Base-by-base conservation (phyloP, 2,797 vertebrate genomes). In the Galaxias olidus region DNA sequence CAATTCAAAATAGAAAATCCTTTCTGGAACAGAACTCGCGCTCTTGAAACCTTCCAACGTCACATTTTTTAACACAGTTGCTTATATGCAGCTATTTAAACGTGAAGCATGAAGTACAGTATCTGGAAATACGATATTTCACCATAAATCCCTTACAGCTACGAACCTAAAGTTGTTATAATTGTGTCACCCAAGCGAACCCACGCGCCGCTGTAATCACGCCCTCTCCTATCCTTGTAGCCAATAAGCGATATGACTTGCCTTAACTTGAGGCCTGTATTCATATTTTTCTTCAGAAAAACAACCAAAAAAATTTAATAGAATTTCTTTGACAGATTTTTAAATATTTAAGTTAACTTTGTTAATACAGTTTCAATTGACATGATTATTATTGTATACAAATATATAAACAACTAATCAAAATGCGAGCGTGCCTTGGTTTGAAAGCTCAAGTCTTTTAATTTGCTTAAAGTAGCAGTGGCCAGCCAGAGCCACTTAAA, bases 141-240 rank as follows among this genome's bases (percentile, higher is more conserved):
- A 86, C 85, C 90, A 89, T 91, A 86, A 92, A 96, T 92, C 87
- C 93, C 91, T 89, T 87, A 85, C 91, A 89, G 90, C 89, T 90
- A 88, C 91, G 93, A 90, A 92, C 93, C 94, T 94, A 96, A 98
- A 98, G 95, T 98, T 98, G 94, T 95, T 95, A 95, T 95, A 96
- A 96, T 97, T 96, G 96, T 98, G 94, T 95, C 95, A 96, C 93
- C 93, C 92, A 90, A 93, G 93, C 93, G 93, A 93, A 94, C 94
- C 94, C 95, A 96, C 96, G 95, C 93, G 95, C 93, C 90, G 90
- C 90, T 90, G 79, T 92, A 74, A 88, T 87, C 91, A 93, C 89
- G 92, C 93, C 92, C 86, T 91, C 89, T 81, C 52, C 56, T 42
- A 63, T 51, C 66, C 68, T 63, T 4, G 51, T 17, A 53, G 49